Conservation (phyloP, 1,140 invertebrate species). For the Caligus rogercresseyi region DNA sequence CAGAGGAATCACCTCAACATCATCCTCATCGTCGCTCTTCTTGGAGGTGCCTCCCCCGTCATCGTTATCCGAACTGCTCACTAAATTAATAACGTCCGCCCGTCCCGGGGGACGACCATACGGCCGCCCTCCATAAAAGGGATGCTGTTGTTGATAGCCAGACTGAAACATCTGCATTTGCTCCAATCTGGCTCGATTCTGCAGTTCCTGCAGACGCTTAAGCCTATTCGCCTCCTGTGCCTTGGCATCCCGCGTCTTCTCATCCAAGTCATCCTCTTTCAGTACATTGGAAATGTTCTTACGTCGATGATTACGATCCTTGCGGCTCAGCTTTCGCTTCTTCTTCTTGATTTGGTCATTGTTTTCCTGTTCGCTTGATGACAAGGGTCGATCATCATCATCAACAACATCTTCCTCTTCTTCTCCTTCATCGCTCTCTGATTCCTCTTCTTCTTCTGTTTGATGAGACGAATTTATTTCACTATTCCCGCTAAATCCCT, state of each 20-base stretch:
- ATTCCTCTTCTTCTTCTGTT: neutral
- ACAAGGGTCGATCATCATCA: too few relatives aligned
- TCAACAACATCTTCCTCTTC: too few relatives aligned
- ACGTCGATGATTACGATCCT: neutral
- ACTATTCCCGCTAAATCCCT: too few relatives aligned
- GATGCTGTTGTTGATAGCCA: too few relatives aligned
- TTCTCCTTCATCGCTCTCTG: neutral
- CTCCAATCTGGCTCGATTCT: conserved; percentile 40
- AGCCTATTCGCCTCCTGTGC: conserved; percentile 29
- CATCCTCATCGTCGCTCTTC: conserved; percentile 35
- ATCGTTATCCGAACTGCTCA: neutral
- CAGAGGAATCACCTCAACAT: conserved; percentile 39
- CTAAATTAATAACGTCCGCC: neutral
- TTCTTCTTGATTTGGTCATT: neutral
- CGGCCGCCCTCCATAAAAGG: neutral
- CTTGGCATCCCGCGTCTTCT: neutral
- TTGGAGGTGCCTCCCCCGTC: too few relatives aligned
- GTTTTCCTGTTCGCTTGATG: too few relatives aligned
- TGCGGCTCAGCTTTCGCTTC: neutral
- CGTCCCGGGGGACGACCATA: neutral
- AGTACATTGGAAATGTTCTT: neutral
- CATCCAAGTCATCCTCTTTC: neutral
- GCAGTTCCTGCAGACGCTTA: conserved; percentile 60
- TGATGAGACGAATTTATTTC: neutral
- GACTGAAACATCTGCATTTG: too few relatives aligned